Conservation (phyloP, 2,113 vertebrate species). For the Podarcis raffonei region DNA sequence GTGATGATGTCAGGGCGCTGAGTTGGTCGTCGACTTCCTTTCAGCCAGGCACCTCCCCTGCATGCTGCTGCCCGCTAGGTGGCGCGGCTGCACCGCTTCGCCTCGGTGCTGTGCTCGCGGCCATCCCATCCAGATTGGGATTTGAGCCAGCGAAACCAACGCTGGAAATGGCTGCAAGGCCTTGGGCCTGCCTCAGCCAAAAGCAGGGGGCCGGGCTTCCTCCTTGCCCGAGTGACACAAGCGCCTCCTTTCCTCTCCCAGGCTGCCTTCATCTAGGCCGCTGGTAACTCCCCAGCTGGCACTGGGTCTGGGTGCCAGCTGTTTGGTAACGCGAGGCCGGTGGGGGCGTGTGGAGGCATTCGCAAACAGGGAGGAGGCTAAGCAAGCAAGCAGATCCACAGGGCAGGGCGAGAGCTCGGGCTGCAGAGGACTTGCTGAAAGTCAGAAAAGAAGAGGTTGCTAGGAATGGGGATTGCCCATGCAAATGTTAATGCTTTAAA, state of each 20-base stretch:
- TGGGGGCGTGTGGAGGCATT: background rate
- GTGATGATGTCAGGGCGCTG: background rate
- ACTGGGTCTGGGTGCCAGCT: background rate
- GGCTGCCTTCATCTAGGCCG: background rate
- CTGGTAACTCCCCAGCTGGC: background rate
- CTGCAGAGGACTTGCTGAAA: background rate
- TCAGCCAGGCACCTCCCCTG: no score
- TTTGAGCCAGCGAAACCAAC: background rate
- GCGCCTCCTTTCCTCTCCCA: background rate
- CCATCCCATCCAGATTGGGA: background rate
- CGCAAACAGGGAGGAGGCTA: background rate
- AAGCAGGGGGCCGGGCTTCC: background rate
- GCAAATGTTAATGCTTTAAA: background rate
- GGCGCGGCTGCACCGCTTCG: background rate
- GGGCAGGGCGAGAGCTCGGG: background rate
- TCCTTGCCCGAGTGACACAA: no score
- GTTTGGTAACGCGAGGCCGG: no score
- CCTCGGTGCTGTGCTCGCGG: background rate
- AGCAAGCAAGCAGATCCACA: background rate
- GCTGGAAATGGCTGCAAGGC: conserved; percentile 26
- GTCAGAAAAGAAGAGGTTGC: no score
- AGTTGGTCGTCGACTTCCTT: background rate
- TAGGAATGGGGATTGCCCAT: background rate
- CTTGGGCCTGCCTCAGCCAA: background rate
- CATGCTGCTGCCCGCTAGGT: background rate